Percentiles rank a stretch among this genome's conserved stretches.
Conservation (phyloP, 1,140 invertebrate species). For the Potamilus streckersoni region DNA sequence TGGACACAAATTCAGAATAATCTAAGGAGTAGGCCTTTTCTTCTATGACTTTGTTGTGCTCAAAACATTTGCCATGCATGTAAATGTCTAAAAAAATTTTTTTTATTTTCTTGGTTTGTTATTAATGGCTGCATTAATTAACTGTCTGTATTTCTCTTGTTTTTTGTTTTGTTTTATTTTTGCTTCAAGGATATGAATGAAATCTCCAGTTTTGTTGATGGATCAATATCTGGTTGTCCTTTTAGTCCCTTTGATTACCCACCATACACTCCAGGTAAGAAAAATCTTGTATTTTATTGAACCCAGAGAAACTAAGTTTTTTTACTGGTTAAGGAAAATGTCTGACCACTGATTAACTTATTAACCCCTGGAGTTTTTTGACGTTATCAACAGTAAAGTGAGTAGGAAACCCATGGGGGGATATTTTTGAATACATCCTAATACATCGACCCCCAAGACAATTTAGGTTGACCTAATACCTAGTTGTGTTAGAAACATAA, state of each 20-base stretch:
- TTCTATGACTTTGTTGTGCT: neutral
- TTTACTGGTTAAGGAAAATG: too few species aligned
- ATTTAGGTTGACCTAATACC: too few species aligned
- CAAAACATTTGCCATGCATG: neutral
- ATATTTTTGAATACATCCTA: too few species aligned
- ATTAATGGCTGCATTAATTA: neutral
- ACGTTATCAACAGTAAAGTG: too few species aligned
- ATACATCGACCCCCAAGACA: too few species aligned
- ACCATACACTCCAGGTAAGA: slow-evolving; percentile 70
- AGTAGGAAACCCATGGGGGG: too few species aligned
- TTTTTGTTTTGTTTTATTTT: neutral
- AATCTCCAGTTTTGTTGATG: slow-evolving; percentile 84
- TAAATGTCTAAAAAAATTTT: neutral
- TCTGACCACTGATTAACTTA: too few species aligned
- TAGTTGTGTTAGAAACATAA: too few species aligned
- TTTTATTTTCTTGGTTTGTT: neutral
- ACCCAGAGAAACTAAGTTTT: too few species aligned
- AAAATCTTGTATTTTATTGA: slow-evolving; percentile 9
- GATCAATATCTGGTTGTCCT: slow-evolving; percentile 72
- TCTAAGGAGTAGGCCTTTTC: too few species aligned
- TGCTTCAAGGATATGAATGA: slow-evolving; percentile 80
- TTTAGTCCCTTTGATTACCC: slow-evolving; percentile 71
- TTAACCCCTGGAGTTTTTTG: too few species aligned
- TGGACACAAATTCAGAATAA: too few species aligned
- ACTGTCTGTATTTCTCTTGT: neutral